phyloP scores from a whole-genome alignment of 2,888 invertebrate species.

The Ernsta delagoae region DNA sequence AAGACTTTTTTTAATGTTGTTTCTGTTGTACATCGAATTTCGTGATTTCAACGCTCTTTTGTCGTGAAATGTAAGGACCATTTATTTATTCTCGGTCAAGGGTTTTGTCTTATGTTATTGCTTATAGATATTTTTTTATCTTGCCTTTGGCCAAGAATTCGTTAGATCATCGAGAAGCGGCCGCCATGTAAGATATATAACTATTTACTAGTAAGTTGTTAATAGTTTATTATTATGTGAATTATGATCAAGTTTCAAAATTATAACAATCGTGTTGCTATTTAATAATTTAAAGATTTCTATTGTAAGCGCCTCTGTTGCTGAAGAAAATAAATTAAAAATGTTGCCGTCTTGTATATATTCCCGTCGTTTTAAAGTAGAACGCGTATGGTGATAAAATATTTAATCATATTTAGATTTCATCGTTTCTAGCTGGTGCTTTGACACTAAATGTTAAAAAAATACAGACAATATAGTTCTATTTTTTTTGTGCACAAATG shows the following conservation, averaged over 20 bases:
- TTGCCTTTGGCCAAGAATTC: constrained; percentile 7
- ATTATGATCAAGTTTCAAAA: constrained; percentile 74
- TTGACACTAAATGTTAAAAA: constrained; percentile 41
- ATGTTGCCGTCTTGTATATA: constrained; percentile 67
- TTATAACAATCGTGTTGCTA: constrained; percentile 65
- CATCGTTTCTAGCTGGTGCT: constrained; percentile 60
- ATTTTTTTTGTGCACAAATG: constrained; percentile 63
- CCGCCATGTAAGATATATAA: constrained; percentile 76
- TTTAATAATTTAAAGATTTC: constrained; percentile 44
- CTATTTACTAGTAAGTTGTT: constrained; percentile 82
- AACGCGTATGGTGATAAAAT: constrained; percentile 52
- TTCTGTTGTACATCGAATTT: constrained; percentile 4
- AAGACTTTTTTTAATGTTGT: neutral
- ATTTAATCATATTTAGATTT: constrained; percentile 55
- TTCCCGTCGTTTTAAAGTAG: constrained; percentile 46
- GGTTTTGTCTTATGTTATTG: constrained; percentile 1
- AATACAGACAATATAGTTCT: constrained; percentile 47
- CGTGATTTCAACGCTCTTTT: constrained; percentile 18
- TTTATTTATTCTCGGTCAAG: constrained; percentile 7
- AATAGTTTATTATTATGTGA: constrained; percentile 77
- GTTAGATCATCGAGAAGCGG: constrained; percentile 51
- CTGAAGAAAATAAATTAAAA: constrained; percentile 44
- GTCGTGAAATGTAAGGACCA: neutral
- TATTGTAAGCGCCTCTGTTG: constrained; percentile 48
- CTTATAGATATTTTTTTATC: constrained; percentile 12